Evolutionary conservation across 2,113 vertebrate genomes (phyloP).

Genomic region (Pelusios castaneus): DNA sequence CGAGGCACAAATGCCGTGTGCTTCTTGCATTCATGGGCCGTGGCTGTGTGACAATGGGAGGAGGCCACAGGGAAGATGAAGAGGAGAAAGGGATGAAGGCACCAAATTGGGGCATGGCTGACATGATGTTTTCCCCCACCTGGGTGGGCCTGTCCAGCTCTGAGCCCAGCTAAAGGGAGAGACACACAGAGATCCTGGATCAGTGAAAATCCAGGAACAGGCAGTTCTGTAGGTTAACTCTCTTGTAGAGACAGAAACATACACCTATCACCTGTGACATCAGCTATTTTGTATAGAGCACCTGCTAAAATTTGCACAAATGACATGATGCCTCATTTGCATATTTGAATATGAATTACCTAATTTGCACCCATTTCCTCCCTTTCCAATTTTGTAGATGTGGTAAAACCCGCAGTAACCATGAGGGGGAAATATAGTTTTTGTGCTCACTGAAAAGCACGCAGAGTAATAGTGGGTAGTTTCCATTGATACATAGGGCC

Average conservation of each 20-base stretch:
- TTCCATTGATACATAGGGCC: background rate
- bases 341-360: background rate
- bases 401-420: background rate
- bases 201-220: background rate
- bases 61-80: background rate
- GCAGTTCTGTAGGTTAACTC: background rate
- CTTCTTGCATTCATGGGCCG: slow-evolving; percentile 21
- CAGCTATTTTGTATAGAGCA: background rate
- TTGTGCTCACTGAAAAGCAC: too few species aligned
- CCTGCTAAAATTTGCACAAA: background rate
- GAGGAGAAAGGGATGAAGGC: background rate
- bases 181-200: background rate
- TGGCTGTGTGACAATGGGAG: slow-evolving; percentile 15
- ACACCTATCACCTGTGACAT: background rate
- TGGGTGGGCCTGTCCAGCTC: background rate
- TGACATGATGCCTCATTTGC: background rate
- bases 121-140: background rate
- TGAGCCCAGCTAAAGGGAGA: background rate
- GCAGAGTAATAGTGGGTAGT: background rate
- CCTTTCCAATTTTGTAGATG: background rate
- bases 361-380: background rate
- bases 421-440: background rate
- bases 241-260: background rate
- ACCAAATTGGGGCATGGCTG: background rate
- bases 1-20: slow-evolving; percentile 59